Conservation (phyloP, 2,113 vertebrate species). For the Varanus salvator region DNA sequence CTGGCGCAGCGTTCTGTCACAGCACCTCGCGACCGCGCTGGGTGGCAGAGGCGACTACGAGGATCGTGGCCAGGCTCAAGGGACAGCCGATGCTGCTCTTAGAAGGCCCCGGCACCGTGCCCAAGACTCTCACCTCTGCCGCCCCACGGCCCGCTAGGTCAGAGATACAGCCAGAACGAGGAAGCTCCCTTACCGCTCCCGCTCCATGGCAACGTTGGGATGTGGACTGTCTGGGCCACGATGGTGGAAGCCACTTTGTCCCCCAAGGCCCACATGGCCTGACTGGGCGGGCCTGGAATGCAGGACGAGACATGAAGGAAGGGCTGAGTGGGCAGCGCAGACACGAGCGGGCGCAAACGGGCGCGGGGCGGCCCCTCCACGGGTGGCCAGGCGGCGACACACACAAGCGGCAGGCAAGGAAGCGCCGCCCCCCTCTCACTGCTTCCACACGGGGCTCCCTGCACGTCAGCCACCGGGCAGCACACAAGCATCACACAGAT, state of each 20-base stretch:
- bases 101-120: no score
- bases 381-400: not conserved
- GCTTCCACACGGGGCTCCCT: no score
- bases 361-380: not conserved
- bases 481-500: no score
- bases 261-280: constrained; percentile 97
- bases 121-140: no score
- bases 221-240: constrained; percentile 92
- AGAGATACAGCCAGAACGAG: rapidly evolving
- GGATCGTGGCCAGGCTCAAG: no score
- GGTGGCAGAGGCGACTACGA: no score
- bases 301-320: not conserved
- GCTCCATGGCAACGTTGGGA: constrained; percentile 93
- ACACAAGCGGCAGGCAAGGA: not conserved
- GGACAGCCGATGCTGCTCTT: no score
- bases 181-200: constrained; percentile 85
- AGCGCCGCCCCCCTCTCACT: not conserved
- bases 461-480: no score
- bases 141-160: no score
- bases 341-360: no score
- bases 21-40: no score
- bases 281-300: constrained; percentile 87
- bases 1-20: no score
- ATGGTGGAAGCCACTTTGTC: constrained; percentile 97
- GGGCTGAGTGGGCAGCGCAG: not conserved